Conservation (phyloP, 2,113 vertebrate species). For the Nibea albiflora region DNA sequence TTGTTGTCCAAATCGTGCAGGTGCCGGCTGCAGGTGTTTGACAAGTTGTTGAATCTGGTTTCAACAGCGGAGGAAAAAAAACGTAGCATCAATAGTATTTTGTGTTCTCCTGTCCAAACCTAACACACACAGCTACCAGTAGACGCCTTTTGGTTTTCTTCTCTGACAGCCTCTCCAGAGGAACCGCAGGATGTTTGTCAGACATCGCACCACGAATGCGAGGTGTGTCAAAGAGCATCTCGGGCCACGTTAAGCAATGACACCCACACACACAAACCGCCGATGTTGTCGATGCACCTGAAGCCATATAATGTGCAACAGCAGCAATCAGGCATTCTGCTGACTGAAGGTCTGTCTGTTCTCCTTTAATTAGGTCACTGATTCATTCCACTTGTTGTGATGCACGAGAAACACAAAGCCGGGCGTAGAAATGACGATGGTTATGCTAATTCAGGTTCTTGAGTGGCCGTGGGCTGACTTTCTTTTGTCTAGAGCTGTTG, state of each 20-base stretch:
- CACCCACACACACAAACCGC: conserved; percentile 16
- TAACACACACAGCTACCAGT: neutral
- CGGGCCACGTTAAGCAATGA: conserved; percentile 41
- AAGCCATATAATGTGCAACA: conserved; percentile 54
- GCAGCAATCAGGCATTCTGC: conserved; percentile 63
- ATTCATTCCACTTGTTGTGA: conserved; percentile 68
- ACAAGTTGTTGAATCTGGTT: conserved; percentile 15
- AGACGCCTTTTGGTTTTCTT: conserved; percentile 8
- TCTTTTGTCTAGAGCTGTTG: conserved; percentile 47
- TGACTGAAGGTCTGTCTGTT: conserved; percentile 65
- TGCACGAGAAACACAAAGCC: conserved; percentile 45
- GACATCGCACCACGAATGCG: conserved; percentile 11
- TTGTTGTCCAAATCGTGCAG: neutral
- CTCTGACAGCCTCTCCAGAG: conserved; percentile 29
- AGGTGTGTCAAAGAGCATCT: conserved; percentile 41
- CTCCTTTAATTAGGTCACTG: conserved; percentile 72
- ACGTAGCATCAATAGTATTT: neutral
- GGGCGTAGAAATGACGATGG: conserved; percentile 21
- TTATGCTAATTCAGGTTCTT: conserved; percentile 54
- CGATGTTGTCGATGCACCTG: conserved; percentile 49
- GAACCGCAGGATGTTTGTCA: conserved; percentile 10
- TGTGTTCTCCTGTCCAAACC: conserved; percentile 18
- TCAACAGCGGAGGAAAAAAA: neutral
- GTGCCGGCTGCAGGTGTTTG: neutral
- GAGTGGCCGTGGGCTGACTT: conserved; percentile 45